These are phyloP conservation scores for Folsomia candida DNA, from an alignment of 2,888 invertebrate species.

Conservation along the genomic window DNA sequence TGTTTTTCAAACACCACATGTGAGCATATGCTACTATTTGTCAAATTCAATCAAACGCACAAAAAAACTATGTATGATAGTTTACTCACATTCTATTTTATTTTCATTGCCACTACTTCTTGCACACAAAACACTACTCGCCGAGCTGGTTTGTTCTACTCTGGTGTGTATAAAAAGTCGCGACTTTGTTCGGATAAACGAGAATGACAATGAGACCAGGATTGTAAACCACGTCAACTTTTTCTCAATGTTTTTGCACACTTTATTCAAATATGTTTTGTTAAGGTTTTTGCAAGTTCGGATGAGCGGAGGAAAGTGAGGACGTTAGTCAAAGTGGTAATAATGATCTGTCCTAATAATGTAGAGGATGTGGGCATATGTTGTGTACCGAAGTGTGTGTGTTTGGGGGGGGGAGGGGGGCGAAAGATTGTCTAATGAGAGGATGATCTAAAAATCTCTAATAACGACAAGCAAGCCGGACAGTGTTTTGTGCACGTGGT, in stretches of 20 bases:
- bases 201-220: not conserved
- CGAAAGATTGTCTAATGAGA: not conserved
- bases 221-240: not conserved
- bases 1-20: not conserved
- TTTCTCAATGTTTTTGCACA: not conserved
- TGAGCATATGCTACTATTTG: not conserved
- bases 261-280: not conserved
- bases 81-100: not conserved
- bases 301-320: no score
- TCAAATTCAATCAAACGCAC: not conserved
- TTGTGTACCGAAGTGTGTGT: not conserved
- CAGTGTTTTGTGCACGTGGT: slow-evolving; percentile 14
- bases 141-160: no score
- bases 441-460: not conserved
- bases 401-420: no score
- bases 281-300: no score
- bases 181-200: not conserved
- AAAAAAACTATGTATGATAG: not conserved
- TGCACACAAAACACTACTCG: not conserved
- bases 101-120: not conserved
- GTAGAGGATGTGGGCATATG: no score
- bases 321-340: not conserved
- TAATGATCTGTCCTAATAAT: no score
- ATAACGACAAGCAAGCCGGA: not conserved
- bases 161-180: not conserved